Conservation (phyloP, 2,888 invertebrate genomes). For the Pristionchus fissidentatus region DNA sequence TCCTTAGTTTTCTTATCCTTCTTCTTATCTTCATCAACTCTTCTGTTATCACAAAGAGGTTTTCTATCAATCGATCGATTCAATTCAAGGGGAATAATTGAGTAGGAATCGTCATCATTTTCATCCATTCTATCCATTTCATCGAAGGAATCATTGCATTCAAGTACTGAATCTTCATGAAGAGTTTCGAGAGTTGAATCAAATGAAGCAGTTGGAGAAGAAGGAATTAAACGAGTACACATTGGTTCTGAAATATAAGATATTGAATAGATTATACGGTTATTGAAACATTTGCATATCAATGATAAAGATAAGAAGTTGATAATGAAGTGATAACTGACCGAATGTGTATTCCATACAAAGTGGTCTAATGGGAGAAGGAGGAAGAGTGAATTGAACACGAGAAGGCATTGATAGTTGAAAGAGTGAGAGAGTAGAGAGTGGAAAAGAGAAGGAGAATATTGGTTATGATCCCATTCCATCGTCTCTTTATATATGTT, state of each 20-base stretch:
- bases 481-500: neutral
- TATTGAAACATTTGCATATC: neutral
- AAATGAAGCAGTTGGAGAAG: constrained; percentile 36
- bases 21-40: neutral
- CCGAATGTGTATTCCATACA: neutral
- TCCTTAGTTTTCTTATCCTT: constrained; percentile 17
- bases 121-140: constrained; percentile 10
- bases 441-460: too few relatives aligned
- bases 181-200: constrained; percentile 40
- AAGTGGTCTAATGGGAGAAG: neutral
- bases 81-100: neutral
- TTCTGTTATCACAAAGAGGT: constrained; percentile 26
- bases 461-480: neutral
- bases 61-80: neutral
- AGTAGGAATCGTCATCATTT: neutral
- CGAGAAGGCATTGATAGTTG: constrained; percentile 16
- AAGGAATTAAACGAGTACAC: neutral
- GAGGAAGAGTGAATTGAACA: constrained; percentile 40
- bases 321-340: neutral
- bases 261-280: neutral
- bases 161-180: constrained; percentile 33
- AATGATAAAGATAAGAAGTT: neutral
- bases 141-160: constrained; percentile 23
- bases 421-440: neutral
- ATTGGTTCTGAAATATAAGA: constrained; percentile 10